Evolutionary conservation across 1,140 invertebrate species (phyloP), one percentile per base, ranked within the genome.

Genomic region (Lanistes nyassanus): DNA sequence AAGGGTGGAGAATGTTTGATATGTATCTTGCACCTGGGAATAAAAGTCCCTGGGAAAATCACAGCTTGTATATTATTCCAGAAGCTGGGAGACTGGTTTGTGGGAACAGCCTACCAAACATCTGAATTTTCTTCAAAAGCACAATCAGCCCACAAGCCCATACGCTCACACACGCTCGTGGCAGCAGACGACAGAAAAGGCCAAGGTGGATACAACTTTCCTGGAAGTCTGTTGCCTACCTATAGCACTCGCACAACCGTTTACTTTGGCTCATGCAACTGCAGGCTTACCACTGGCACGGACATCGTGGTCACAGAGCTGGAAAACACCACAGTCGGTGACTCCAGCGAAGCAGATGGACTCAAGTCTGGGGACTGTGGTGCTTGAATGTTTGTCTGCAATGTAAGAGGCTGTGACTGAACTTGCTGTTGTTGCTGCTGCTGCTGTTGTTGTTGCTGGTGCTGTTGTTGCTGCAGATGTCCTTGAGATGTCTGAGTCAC

Each of bases 401-500:
- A 19, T 16, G 70, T 72, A 55, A 72, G 70, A 3, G 67, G 16
- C 34, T 60, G 36, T 47, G 66, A n/a, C 37, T 47, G 53, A 37
- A n/a, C 42, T 37, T 67, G 76, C 31, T 64, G 70, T 36, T 75
- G 74, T 64, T 74, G 68, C 58, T 60, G 74, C 34, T 60, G 74
- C 31, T 74, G 76, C 47, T 80, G 81, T 37, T 71, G 74, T 53
- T 80, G 73, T 19, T 77, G 74, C n/a, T 26, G 73, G 29, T 67
- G 67, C n/a, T 47, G 76, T 62, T 77, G 79, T 60, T 60, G 70
- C 36, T 67, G 73, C 26, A 53, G 75, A 55, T 26, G 23, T 56
- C 53, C 55, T 55, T 71, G 69, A 31, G 66, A 21, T 58, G 34
- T 58, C 47, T 74, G 74, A 21, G 89, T 74, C 73, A 79, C 21